Evolutionary conservation across 2,113 vertebrate genomes (phyloP), one percentile per base, ranked within the genome.

Genomic region (Microtus montanus): DNA sequence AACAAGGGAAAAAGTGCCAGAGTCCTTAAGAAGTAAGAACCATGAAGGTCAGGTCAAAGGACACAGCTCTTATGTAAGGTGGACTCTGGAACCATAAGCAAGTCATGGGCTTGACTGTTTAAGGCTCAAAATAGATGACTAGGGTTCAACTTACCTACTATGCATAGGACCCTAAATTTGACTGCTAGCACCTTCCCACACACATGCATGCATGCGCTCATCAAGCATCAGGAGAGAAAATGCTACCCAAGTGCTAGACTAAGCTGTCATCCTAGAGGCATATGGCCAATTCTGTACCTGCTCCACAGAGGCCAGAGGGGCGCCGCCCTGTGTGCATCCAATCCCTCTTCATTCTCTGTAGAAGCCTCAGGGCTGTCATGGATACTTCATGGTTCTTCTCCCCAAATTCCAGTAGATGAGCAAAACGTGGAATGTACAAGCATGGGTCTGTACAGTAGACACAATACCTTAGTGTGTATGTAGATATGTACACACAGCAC

Each of bases 261-360:
- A 8, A 12, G 0, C 1, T 3, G 1, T 30, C 28, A 35, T 7
- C 77, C 54, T 33, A 54, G 22, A 5, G 58, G 0, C 17, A 68
- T 26, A 74, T 9, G 8, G n/a, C 35, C 41, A 30, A 68, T 10
- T 7, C 28, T 2, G 3, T 96, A 99, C 99, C 99, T 96, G 99
- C 99, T 26, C 99, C 99, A 0, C 99, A 99, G 95, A 99, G 99
- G 44, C 99, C 99, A 0, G 99, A 99, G 2, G 99, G 99, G 85
- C 99, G 98, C 83, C 99, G 99, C 64, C 99, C 99, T 0, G 99
- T 99, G 98, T 99, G 99, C 99, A 99, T 99, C 99, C 99, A 99
- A 98, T 99, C 99, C 93, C 99, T 97, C 98, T 99, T 99, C 99
- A 99, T 99, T 95, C 99, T 98, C 98, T 99, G 99, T 89, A 99